phyloP scores from a whole-genome alignment of 2,888 invertebrate genomes.

The Agrotis ipsilon region DNA sequence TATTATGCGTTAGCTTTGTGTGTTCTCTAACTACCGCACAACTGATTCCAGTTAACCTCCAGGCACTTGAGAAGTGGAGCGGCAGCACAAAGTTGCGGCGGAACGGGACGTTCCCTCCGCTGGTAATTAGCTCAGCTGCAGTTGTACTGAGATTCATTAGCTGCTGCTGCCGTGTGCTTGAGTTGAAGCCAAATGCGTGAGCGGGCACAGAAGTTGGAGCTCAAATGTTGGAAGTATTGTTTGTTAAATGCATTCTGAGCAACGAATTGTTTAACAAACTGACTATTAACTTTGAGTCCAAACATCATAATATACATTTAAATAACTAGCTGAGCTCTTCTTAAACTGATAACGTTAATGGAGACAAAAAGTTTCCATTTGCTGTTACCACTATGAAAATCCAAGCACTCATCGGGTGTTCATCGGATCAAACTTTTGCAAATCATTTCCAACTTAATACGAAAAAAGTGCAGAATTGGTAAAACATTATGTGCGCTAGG shows the following conservation, averaged over 20 bases:
- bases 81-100: conserved; percentile 17
- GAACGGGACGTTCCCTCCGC: conserved; percentile 10
- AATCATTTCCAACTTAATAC: conserved; percentile 1
- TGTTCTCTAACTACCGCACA: background rate
- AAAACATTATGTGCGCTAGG: conserved; percentile 9
- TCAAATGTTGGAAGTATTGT: background rate
- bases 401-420: no score
- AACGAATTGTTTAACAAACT: background rate
- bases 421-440: conserved; percentile 6
- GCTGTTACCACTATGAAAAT: no score
- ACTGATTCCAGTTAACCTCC: conserved; percentile 7
- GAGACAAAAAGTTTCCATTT: no score
- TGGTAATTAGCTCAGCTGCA: conserved; percentile 41
- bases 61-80: conserved; percentile 31
- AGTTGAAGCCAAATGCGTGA: conserved; percentile 5
- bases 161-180: conserved; percentile 9
- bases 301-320: no score
- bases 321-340: no score
- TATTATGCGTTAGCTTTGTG: background rate
- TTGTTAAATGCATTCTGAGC: background rate
- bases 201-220: background rate
- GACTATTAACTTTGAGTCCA: background rate
- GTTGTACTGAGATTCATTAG: conserved; percentile 29
- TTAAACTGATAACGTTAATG: no score
- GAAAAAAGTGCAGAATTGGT: background rate